Conservation (phyloP, 2,797 vertebrate species). For the Bovichtus diacanthus region DNA sequence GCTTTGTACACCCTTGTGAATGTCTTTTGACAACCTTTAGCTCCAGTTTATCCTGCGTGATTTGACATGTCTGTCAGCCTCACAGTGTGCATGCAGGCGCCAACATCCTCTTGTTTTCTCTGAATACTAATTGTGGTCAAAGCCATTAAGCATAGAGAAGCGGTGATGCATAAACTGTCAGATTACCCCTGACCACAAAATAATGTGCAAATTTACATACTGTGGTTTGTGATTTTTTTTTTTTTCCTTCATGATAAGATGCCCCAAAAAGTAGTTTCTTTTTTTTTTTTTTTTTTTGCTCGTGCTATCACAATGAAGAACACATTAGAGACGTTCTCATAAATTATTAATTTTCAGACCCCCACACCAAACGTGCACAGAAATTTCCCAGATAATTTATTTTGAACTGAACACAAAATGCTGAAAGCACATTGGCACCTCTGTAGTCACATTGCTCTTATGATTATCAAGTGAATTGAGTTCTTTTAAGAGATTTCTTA, state of each 20-base stretch:
- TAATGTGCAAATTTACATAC: slow-evolving; percentile 83
- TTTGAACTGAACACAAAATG: slow-evolving; percentile 65
- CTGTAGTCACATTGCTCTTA: slow-evolving; percentile 49
- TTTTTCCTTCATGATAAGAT: slow-evolving; percentile 70
- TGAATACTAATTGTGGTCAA: slow-evolving; percentile 84
- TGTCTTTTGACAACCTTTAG: slow-evolving; percentile 81
- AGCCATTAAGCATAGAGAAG: slow-evolving; percentile 72
- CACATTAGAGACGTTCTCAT: slow-evolving; percentile 68
- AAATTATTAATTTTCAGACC: slow-evolving; percentile 74
- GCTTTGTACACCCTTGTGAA: slow-evolving; percentile 64
- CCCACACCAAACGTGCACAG: slow-evolving; percentile 54
- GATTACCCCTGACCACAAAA: slow-evolving; percentile 80
- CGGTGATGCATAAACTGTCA: slow-evolving; percentile 79
- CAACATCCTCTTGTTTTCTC: slow-evolving; percentile 77
- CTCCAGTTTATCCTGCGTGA: slow-evolving; percentile 77
- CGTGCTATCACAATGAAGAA: slow-evolving; percentile 71
- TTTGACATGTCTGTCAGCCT: slow-evolving; percentile 80
- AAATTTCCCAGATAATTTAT: slow-evolving; percentile 72
- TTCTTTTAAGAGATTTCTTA: slow-evolving; percentile 55
- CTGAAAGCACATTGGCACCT: slow-evolving; percentile 56
- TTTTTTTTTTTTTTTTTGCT: slow-evolving; percentile 45
- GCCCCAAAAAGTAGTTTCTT: slow-evolving; percentile 42
- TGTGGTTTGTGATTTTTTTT: slow-evolving; percentile 64
- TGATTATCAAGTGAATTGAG: slow-evolving; percentile 61
- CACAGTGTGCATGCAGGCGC: slow-evolving; percentile 69